Conservation (phyloP, 2,113 vertebrate species). For the Mus musculus region DNA sequence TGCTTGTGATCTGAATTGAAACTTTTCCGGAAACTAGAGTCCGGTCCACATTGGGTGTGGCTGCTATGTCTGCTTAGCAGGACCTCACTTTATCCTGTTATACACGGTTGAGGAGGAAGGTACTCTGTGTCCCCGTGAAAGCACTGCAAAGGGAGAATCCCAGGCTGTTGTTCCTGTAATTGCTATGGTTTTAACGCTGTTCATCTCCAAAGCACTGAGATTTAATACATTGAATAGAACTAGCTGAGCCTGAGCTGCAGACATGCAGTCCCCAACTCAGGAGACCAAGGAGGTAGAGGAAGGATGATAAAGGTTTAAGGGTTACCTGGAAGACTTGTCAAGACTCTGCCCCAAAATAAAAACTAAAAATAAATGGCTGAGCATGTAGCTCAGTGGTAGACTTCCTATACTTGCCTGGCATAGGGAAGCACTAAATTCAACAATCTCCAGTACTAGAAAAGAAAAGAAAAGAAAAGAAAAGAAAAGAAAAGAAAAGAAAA, state of each 20-base stretch:
- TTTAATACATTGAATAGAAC: neutral
- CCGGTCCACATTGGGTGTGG: too few species aligned
- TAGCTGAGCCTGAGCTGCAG: too few species aligned
- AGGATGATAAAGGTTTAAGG: neutral
- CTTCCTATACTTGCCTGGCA: neutral
- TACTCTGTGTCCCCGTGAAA: neutral
- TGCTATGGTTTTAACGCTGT: neutral
- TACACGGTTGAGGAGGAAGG: neutral
- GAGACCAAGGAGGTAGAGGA: neutral
- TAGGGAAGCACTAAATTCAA: neutral
- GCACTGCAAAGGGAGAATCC: neutral
- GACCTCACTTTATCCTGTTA: neutral
- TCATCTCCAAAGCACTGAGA: neutral
- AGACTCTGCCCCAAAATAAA: neutral
- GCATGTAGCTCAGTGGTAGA: neutral
- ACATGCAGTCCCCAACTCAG: neutral
- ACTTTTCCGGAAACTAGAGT: neutral
- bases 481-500: neutral
- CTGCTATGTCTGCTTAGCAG: too few species aligned
- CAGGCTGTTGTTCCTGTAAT: neutral
- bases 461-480: neutral
- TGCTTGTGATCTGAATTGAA: neutral
- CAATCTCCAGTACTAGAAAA: neutral
- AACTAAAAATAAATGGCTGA: neutral
- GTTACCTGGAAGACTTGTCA: neutral